Percentiles rank a stretch among this genome's conserved stretches.
Evolutionary conservation across 2,113 vertebrate species (phyloP).

Genomic region (Plotosus lineatus): DNA sequence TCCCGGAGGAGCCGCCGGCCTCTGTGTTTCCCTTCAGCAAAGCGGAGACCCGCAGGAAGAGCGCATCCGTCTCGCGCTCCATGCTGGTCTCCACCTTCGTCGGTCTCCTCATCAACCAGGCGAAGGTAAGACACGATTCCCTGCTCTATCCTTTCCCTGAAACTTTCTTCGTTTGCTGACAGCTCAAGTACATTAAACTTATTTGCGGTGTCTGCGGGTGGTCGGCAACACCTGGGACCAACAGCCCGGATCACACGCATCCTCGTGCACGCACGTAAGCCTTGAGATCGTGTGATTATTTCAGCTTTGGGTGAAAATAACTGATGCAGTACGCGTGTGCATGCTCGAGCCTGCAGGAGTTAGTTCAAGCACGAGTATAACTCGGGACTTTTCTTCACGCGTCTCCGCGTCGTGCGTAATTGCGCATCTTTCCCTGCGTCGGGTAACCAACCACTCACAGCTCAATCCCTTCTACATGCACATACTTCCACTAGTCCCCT

Average conservation of each 20-base stretch:
- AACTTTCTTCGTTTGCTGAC: neutral
- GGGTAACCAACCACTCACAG: no score
- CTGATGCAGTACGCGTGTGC: no score
- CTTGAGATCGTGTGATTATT: neutral
- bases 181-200: neutral
- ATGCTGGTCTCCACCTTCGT: slow-evolving; percentile 89
- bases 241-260: neutral
- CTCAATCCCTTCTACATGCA: neutral
- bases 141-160: neutral
- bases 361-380: no score
- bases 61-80: slow-evolving; percentile 77
- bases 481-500: no score
- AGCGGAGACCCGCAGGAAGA: slow-evolving; percentile 76
- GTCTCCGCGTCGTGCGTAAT: no score
- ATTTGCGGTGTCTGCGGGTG: neutral
- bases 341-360: neutral
- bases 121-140: slow-evolving; percentile 79
- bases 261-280: neutral
- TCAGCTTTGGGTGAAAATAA: neutral
- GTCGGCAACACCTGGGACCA: neutral
- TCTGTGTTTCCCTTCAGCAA: slow-evolving; percentile 73
- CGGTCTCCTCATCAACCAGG: slow-evolving; percentile 92
- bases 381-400: no score
- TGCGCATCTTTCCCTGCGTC: no score
- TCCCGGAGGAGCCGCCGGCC: slow-evolving; percentile 78